phyloP scores from a whole-genome alignment of 2,888 invertebrate species.

The Cantharis flavilabris region DNA sequence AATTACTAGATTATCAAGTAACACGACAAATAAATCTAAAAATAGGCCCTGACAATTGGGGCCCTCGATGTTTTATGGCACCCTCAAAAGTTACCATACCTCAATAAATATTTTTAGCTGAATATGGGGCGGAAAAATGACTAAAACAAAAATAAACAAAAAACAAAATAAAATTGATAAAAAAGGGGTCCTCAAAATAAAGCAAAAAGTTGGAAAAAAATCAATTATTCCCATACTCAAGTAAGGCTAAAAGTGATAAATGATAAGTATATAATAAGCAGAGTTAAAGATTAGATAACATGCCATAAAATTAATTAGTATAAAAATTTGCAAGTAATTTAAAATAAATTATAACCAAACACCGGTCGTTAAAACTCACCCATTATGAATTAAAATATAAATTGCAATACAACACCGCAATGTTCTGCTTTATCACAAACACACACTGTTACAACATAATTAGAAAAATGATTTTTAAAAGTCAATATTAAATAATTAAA shows the following conservation, averaged over 20 bases:
- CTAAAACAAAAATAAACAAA: background rate
- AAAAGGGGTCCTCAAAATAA: background rate
- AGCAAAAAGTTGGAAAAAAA: conserved; percentile 4
- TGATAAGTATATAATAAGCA: conserved; percentile 12
- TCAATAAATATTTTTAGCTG: background rate
- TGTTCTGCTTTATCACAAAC: conserved; percentile 33
- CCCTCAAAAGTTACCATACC: background rate
- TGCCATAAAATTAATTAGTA: conserved; percentile 12
- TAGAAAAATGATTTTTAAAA: conserved; percentile 36
- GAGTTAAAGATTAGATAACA: conserved; percentile 21
- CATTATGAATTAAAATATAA: conserved; percentile 42
- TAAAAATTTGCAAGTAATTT: conserved; percentile 28
- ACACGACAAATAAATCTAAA: conserved; percentile 16
- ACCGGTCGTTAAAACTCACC: conserved; percentile 43
- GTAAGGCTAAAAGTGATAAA: conserved; percentile 1
- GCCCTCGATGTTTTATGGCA: background rate
- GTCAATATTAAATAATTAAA: conserved; percentile 37
- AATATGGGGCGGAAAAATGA: background rate
- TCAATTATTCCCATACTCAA: background rate
- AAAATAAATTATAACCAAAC: conserved; percentile 32
- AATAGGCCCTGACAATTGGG: conserved; percentile 9
- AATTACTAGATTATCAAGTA: conserved; percentile 23
- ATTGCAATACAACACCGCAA: conserved; percentile 11
- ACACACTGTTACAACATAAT: conserved; percentile 37
- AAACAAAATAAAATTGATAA: background rate